Conservation (phyloP, 2,888 invertebrate genomes). For the Chrysolina americana region DNA sequence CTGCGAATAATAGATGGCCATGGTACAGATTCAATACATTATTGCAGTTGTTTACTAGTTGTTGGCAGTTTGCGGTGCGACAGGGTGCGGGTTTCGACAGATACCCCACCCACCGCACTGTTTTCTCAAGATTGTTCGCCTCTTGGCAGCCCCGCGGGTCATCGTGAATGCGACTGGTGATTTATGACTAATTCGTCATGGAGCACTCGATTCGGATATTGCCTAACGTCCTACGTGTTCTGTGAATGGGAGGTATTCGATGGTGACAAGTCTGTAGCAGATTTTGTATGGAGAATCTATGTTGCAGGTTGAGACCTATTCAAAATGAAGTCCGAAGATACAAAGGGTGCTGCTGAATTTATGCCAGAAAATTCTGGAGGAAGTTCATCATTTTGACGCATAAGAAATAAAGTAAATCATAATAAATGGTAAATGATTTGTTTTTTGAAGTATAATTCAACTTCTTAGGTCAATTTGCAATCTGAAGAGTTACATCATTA, state of each 20-base stretch:
- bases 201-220: background rate
- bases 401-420: too few relatives aligned
- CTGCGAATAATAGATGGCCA: slow-evolving; percentile 46
- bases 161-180: slow-evolving; percentile 32
- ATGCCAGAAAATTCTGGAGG: too few relatives aligned
- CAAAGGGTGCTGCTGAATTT: too few relatives aligned
- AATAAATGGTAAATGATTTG: too few relatives aligned
- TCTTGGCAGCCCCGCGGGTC: slow-evolving; percentile 43
- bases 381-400: too few relatives aligned
- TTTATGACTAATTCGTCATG: slow-evolving; percentile 40
- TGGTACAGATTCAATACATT: slow-evolving; percentile 35
- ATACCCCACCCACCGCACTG: slow-evolving; percentile 52
- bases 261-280: background rate
- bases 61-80: slow-evolving; percentile 55
- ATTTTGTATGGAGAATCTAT: background rate
- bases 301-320: too few relatives aligned
- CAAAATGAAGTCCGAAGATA: too few relatives aligned
- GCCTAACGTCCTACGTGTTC: background rate
- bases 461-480: too few relatives aligned
- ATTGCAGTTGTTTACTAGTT: slow-evolving; percentile 48
- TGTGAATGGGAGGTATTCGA: background rate
- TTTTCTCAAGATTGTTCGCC: slow-evolving; percentile 23
- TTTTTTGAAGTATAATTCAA: too few relatives aligned
- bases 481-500: too few relatives aligned
- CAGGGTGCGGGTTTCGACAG: slow-evolving; percentile 59